phyloP scores from a whole-genome alignment of 2,797 vertebrate species.

The Sylvia borin region DNA sequence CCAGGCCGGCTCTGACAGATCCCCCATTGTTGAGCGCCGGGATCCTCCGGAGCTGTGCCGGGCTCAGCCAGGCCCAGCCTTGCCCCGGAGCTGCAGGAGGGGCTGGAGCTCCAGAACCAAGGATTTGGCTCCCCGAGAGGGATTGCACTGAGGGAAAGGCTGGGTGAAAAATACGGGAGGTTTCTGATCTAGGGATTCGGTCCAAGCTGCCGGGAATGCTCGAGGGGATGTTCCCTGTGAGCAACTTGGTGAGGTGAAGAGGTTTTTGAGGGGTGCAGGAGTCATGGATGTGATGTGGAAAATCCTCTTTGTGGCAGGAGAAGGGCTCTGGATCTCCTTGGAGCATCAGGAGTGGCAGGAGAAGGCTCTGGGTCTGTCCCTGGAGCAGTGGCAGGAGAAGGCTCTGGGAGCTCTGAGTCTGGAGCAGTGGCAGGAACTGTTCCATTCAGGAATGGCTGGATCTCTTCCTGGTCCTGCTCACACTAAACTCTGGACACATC shows the following conservation, averaged over 20 bases:
- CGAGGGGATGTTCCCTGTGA: neutral
- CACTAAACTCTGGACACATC: neutral
- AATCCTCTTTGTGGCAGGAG: no score
- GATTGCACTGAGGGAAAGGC: neutral
- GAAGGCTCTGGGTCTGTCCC: no score
- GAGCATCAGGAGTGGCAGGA: no score
- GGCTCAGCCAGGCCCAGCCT: neutral
- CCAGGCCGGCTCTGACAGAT: slow-evolving; percentile 71
- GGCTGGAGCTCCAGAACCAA: slow-evolving; percentile 11
- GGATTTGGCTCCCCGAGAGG: neutral
- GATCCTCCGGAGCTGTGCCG: slow-evolving; percentile 63
- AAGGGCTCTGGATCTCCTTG: no score
- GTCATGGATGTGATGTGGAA: neutral
- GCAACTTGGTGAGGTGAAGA: accelerated
- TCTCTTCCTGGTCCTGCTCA: neutral
- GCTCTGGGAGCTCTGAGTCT: neutral
- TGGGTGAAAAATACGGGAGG: neutral
- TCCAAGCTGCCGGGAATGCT: accelerated
- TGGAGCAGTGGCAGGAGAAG: no score
- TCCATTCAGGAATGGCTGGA: neutral
- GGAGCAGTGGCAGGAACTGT: neutral
- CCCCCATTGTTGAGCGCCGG: slow-evolving; percentile 70
- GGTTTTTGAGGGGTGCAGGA: neutral
- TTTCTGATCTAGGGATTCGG: neutral
- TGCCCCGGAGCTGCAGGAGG: neutral